Conservation (phyloP, 2,888 invertebrate genomes). For the Adineta ricciae region DNA sequence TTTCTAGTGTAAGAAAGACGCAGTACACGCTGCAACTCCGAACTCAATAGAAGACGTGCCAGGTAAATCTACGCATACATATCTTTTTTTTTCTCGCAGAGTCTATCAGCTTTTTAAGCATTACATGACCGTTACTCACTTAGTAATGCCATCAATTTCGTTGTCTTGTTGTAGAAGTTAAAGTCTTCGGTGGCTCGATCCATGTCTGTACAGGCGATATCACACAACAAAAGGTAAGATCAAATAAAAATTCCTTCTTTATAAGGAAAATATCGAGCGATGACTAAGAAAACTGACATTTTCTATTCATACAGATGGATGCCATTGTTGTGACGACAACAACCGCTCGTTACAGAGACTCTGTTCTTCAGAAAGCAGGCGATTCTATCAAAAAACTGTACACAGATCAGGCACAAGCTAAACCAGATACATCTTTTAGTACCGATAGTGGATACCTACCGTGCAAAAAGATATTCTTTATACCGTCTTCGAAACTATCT, state of each 20-base stretch:
- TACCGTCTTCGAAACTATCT: not conserved
- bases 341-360: not conserved
- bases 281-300: too few relatives aligned
- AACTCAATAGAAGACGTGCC: too few relatives aligned
- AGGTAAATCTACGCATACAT: too few relatives aligned
- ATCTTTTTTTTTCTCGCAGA: too few relatives aligned
- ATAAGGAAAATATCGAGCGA: too few relatives aligned
- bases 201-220: not conserved
- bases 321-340: not conserved
- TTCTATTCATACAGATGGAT: not conserved
- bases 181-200: too few relatives aligned
- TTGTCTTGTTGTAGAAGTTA: too few relatives aligned
- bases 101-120: too few relatives aligned
- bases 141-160: too few relatives aligned
- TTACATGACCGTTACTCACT: too few relatives aligned
- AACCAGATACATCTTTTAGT: not conserved
- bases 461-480: not conserved
- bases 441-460: not conserved
- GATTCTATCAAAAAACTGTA: not conserved
- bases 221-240: not conserved
- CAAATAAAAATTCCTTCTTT: not conserved
- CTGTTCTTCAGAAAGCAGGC: not conserved
- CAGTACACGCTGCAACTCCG: too few relatives aligned
- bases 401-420: not conserved
- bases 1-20: too few relatives aligned